Percentiles rank a stretch among this genome's conserved stretches.
phyloP scores from a whole-genome alignment of 2,888 invertebrate species.

The Agrochola litura region DNA sequence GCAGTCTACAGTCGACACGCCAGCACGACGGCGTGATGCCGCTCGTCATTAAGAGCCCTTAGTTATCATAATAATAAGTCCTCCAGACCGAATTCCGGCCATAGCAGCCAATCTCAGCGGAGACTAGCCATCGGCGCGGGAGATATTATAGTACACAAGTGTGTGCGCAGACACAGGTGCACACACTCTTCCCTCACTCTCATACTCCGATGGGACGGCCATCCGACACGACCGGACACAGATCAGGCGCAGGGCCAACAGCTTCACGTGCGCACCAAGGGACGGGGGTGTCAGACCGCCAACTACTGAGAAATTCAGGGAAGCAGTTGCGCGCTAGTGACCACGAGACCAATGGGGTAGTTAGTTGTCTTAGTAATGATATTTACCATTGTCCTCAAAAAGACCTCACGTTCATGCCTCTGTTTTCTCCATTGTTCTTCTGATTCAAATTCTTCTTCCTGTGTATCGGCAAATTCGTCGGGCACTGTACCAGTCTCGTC shows the following conservation, averaged over 20 bases:
- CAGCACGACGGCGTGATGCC: neutral
- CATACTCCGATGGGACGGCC: neutral
- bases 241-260: neutral
- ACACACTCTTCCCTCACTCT: neutral
- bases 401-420: conserved; percentile 95
- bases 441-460: conserved; percentile 93
- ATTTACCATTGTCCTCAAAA: conserved; percentile 91
- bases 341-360: neutral
- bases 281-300: neutral
- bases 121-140: no score
- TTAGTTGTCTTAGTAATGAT: neutral
- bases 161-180: no score
- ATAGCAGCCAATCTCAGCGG: neutral
- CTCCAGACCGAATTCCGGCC: neutral
- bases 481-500: conserved; percentile 76
- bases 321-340: no score
- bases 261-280: no score
- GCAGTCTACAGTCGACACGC: neutral
- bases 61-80: neutral
- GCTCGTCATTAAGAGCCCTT: neutral
- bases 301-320: neutral
- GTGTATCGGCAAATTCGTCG: conserved; percentile 80
- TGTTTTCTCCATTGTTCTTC: conserved; percentile 95
- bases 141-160: no score
- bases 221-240: neutral